phyloP scores from a whole-genome alignment of 2,113 vertebrate species.

The Aleadryas rufinucha region DNA sequence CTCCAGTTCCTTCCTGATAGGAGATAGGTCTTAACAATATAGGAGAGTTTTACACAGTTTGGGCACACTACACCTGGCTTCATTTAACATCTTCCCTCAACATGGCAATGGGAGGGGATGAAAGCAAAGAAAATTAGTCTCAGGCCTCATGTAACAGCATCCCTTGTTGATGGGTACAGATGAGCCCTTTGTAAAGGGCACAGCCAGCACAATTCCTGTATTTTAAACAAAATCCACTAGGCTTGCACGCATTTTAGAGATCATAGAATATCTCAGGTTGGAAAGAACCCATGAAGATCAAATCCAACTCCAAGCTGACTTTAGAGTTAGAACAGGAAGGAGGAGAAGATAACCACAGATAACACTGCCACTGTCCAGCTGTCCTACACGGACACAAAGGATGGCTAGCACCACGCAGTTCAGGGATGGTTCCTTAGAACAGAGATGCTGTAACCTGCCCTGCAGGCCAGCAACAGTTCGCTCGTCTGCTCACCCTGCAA shows the following conservation, averaged over 20 bases:
- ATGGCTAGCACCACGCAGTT: neutral
- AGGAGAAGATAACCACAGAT: neutral
- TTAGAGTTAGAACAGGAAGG: neutral
- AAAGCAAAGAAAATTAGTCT: neutral
- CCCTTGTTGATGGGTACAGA: neutral
- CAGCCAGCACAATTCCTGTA: neutral
- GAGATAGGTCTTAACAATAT: neutral
- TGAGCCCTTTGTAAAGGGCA: neutral
- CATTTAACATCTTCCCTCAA: neutral
- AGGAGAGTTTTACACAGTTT: neutral
- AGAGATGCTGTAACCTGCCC: neutral
- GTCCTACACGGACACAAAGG: neutral
- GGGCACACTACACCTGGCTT: neutral
- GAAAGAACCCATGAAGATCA: neutral
- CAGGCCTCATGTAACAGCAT: neutral
- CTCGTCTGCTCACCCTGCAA: neutral
- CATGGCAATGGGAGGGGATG: neutral
- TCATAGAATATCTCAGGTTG: neutral
- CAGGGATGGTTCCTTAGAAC: neutral
- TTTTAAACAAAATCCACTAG: neutral
- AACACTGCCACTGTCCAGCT: neutral
- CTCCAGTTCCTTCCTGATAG: neutral
- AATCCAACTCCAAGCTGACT: neutral
- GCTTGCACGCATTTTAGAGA: neutral
- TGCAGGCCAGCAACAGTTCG: accelerated